Percentiles rank a stretch among this genome's conserved stretches.
Conservation (phyloP, 2,888 invertebrate species). For the Polydrusus tereticollis region DNA sequence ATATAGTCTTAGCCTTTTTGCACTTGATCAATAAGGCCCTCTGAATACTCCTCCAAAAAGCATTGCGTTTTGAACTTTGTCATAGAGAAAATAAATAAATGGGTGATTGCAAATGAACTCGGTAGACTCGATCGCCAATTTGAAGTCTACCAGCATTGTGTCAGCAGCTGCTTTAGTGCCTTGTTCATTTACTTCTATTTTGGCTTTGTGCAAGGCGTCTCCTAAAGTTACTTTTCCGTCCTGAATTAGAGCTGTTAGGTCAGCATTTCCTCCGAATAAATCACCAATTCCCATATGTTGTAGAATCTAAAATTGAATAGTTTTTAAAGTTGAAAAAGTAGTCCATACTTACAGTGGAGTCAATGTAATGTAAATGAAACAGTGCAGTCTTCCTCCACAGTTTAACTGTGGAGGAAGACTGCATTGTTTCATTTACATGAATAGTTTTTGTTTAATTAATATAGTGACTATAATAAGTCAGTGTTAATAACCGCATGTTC, state of each 20-base stretch:
- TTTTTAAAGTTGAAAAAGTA: too few species aligned
- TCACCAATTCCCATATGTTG: slow-evolving; percentile 79
- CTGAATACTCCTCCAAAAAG: slow-evolving; percentile 82
- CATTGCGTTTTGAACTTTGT: slow-evolving; percentile 74
- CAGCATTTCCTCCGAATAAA: slow-evolving; percentile 73
- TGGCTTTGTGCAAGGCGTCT: slow-evolving; percentile 81
- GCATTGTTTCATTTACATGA: too few species aligned
- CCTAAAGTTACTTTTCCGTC: slow-evolving; percentile 66
- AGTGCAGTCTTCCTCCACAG: too few species aligned
- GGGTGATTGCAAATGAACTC: slow-evolving; percentile 88
- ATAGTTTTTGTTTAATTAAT: too few species aligned
- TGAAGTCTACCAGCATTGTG: slow-evolving; percentile 86
- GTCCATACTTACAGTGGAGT: too few species aligned
- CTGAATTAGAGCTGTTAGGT: slow-evolving; percentile 75
- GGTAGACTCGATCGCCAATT: slow-evolving; percentile 85
- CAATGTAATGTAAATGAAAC: too few species aligned
- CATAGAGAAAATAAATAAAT: slow-evolving; percentile 86
- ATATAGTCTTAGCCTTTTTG: not conserved
- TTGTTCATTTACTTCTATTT: slow-evolving; percentile 87
- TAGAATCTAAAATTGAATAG: slow-evolving; percentile 70
- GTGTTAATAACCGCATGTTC: too few species aligned
- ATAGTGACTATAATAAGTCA: too few species aligned
- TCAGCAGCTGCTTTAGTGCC: slow-evolving; percentile 91
- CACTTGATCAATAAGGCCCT: slow-evolving; percentile 59
- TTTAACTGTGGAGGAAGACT: too few species aligned